These are phyloP conservation scores for Pachyrhynchus sulphureomaculatus DNA, from an alignment of 1,140 invertebrate genomes.

Conservation along the genomic window DNA sequence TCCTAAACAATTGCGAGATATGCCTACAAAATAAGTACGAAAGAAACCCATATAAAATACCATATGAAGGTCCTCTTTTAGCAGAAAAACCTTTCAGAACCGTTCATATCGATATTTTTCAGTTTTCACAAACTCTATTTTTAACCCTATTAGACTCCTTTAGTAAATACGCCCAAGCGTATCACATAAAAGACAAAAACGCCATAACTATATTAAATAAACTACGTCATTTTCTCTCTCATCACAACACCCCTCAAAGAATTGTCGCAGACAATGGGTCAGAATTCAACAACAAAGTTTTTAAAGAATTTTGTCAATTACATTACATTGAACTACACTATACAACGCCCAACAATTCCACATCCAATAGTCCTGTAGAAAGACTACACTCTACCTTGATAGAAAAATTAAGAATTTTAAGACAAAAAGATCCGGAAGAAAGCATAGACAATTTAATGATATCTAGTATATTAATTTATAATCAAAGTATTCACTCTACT, in stretches of 20 bases:
- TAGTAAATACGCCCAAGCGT: slow-evolving; percentile 25
- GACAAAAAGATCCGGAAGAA: not conserved
- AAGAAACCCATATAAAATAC: slow-evolving; percentile 25
- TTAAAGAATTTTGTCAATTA: too few species aligned
- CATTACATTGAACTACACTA: too few species aligned
- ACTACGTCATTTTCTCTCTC: not conserved
- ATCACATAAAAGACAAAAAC: not conserved
- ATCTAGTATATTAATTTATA: not conserved
- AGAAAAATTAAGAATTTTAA: too few species aligned
- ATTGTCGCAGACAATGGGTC: too few species aligned
- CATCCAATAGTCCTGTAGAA: too few species aligned
- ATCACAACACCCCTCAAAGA: too few species aligned
- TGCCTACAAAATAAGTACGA: slow-evolving; percentile 33
- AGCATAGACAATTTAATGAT: not conserved
- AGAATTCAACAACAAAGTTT: not conserved
- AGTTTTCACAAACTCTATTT: slow-evolving; percentile 32
- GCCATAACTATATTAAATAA: too few species aligned
- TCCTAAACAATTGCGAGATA: slow-evolving; percentile 30
- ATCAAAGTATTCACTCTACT: not conserved
- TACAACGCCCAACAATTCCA: too few species aligned
- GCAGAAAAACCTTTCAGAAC: slow-evolving; percentile 40
- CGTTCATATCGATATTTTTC: slow-evolving; percentile 39
- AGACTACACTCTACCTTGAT: too few species aligned
- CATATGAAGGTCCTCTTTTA: slow-evolving; percentile 21
- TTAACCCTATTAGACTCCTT: slow-evolving; percentile 39